Conservation (phyloP, 35 echinoderm and acorn worm species). For the Amphiura filiformis region DNA sequence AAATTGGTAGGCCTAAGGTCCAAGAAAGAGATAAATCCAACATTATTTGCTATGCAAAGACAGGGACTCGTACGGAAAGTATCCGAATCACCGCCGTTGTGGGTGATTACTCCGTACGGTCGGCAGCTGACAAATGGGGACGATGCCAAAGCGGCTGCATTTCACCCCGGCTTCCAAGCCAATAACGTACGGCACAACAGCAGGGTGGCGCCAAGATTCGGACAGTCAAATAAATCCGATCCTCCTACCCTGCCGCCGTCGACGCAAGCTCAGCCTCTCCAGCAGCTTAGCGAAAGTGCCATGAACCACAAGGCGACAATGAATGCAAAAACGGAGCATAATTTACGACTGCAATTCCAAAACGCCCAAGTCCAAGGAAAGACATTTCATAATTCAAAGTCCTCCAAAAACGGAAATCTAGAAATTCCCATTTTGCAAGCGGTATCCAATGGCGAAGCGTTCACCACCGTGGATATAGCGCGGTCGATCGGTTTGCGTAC, state of each 20-base stretch:
- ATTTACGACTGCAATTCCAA: background rate
- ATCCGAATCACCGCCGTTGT: conserved; percentile 66
- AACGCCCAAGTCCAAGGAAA: background rate
- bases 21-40: conserved; percentile 86
- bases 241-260: background rate
- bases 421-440: conserved; percentile 14
- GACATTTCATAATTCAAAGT: background rate
- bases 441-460: conserved; percentile 10
- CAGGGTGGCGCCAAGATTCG: background rate
- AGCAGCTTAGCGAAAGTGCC: conserved; percentile 13
- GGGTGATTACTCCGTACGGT: conserved; percentile 60
- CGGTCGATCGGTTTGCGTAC: conserved; percentile 29
- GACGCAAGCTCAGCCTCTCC: background rate
- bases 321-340: background rate
- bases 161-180: background rate
- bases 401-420: background rate
- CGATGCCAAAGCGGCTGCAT: background rate
- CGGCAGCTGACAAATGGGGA: conserved; percentile 13
- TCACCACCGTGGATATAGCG: conserved; percentile 30
- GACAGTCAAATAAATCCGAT: background rate
- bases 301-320: background rate
- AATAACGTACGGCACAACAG: background rate
- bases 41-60: conserved; percentile 73
- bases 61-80: conserved; percentile 72
- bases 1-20: conserved; percentile 48